These are phyloP conservation scores for Tuberolachnus salignus DNA, from an alignment of 2,888 invertebrate species.

Conservation along the genomic window DNA sequence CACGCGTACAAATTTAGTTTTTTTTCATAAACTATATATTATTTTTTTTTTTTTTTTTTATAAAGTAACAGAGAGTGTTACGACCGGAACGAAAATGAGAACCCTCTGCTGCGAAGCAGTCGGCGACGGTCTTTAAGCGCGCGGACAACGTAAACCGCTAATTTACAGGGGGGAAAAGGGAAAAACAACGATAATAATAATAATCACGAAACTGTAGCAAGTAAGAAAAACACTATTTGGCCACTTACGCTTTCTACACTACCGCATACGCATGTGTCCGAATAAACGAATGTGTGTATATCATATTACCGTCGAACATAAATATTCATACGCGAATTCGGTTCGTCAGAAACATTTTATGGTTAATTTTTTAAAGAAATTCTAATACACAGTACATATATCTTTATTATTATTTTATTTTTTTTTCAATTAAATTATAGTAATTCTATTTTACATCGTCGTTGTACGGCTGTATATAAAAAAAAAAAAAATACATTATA, in stretches of 20 bases:
- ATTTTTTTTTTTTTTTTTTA: no score
- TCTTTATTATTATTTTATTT: not conserved
- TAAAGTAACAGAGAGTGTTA: slow-evolving; percentile 17
- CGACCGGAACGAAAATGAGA: slow-evolving; percentile 18
- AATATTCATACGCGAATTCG: not conserved
- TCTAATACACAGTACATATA: not conserved
- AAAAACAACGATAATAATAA: not conserved
- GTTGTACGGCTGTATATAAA: no score
- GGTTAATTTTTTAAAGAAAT: not conserved
- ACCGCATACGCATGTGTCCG: not conserved
- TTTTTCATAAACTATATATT: no score
- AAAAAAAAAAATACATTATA: no score
- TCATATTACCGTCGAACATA: not conserved
- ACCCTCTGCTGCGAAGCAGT: not conserved
- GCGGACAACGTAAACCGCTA: slow-evolving; percentile 11
- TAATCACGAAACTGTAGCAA: not conserved
- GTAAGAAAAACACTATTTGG: slow-evolving; percentile 5
- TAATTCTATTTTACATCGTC: no score
- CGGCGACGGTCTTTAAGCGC: not conserved
- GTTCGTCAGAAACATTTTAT: not conserved
- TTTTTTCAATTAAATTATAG: no score
- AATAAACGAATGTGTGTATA: slow-evolving; percentile 10
- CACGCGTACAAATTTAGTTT: no score
- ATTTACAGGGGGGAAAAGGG: not conserved
- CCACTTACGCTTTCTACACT: slow-evolving; percentile 41